phyloP scores from a whole-genome alignment of 2,888 invertebrate species.

The Clivina fossor region DNA sequence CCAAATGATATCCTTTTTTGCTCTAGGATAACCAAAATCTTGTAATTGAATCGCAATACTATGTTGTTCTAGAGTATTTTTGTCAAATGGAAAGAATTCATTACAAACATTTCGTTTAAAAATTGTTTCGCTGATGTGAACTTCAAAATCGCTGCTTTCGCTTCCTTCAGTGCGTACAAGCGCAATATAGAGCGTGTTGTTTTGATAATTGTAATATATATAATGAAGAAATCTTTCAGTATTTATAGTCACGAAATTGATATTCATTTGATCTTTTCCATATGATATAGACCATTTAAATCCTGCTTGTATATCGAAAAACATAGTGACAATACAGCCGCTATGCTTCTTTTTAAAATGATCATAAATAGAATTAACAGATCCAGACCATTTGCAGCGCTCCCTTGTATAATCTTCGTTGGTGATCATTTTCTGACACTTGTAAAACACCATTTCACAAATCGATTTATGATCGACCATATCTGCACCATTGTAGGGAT shows the following conservation, averaged over 20 bases:
- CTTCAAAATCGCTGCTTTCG: conserved; percentile 11
- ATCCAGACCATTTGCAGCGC: conserved; percentile 37
- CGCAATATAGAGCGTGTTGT: conserved; percentile 10
- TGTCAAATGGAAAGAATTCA: background rate
- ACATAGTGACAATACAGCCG: conserved; percentile 12
- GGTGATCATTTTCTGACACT: conserved; percentile 33
- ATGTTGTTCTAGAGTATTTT: conserved; percentile 1
- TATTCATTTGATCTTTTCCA: conserved; percentile 18
- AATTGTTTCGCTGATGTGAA: conserved; percentile 11
- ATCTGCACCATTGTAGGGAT: conserved; percentile 1
- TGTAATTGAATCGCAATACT: conserved; percentile 4
- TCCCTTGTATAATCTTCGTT: conserved; percentile 21
- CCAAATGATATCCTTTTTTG: conserved; percentile 20
- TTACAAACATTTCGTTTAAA: conserved; percentile 11
- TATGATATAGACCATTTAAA: conserved; percentile 24
- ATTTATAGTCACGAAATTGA: conserved; percentile 18
- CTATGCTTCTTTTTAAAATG: conserved; percentile 18
- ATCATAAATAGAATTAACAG: conserved; percentile 26
- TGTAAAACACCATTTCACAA: too few species aligned
- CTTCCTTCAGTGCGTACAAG: conserved; percentile 10
- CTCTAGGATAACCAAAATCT: conserved; percentile 13
- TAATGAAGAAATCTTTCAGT: conserved; percentile 11
- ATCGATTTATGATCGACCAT: conserved; percentile 3
- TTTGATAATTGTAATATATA: conserved; percentile 17
- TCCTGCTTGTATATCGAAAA: background rate